Percentiles rank a stretch among this genome's conserved stretches.
Evolutionary conservation across 1,140 invertebrate genomes (phyloP).

Genomic region (Aphelinus atriplicis): DNA sequence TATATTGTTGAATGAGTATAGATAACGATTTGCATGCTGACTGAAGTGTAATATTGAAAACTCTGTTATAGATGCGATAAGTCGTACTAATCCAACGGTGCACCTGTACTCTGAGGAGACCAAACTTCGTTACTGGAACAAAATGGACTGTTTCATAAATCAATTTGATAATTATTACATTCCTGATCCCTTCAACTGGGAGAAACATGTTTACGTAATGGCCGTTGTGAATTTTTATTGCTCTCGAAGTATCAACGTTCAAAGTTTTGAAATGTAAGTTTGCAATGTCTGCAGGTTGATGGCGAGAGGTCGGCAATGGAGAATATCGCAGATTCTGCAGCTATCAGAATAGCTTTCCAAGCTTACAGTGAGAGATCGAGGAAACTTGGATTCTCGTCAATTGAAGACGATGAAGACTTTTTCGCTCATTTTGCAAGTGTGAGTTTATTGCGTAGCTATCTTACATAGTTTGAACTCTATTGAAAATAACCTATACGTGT

Average conservation of each 20-base stretch:
- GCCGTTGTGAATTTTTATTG: no score
- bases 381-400: not conserved
- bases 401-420: slow-evolving; percentile 19
- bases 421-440: slow-evolving; percentile 15
- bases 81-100: not conserved
- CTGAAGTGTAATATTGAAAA: not conserved
- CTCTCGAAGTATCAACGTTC: no score
- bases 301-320: slow-evolving; percentile 23
- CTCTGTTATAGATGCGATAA: not conserved
- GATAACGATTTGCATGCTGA: not conserved
- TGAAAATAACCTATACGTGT: no score
- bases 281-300: not conserved
- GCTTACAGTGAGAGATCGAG: slow-evolving; percentile 12
- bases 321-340: slow-evolving; percentile 24
- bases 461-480: no score
- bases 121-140: slow-evolving; percentile 10
- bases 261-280: no score
- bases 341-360: slow-evolving; percentile 18
- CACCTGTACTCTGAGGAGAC: slow-evolving; percentile 18
- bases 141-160: slow-evolving; percentile 18
- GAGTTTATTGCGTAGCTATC: not conserved
- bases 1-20: not conserved
- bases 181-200: slow-evolving; percentile 5
- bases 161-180: slow-evolving; percentile 21
- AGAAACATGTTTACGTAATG: slow-evolving; percentile 12